Percentiles rank a stretch among this genome's conserved stretches.
These are phyloP conservation scores for Callaeas wilsoni DNA, from an alignment of 2,113 vertebrate genomes.

Conservation along the genomic window DNA sequence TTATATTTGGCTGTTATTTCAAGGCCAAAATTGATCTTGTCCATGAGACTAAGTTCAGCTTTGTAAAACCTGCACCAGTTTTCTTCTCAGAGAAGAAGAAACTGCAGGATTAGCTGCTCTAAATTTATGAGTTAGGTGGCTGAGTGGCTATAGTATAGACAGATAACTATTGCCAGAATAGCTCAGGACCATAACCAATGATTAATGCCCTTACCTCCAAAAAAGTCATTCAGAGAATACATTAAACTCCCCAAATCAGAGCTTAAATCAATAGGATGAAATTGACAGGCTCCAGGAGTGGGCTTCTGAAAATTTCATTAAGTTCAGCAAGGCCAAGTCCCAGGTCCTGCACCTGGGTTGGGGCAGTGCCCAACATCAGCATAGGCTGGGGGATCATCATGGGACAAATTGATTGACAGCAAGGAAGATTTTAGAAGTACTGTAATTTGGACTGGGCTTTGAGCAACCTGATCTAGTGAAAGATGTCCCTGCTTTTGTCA, in stretches of 20 bases:
- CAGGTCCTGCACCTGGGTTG: background rate
- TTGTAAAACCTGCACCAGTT: background rate
- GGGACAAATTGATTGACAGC: background rate
- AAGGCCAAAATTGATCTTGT: background rate
- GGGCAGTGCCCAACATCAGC: background rate
- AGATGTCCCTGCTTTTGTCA: background rate
- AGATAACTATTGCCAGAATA: background rate
- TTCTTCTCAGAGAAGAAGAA: background rate
- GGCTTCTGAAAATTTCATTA: background rate
- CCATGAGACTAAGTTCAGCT: background rate
- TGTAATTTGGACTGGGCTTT: background rate
- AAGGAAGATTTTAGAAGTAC: background rate
- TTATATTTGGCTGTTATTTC: conserved; percentile 15
- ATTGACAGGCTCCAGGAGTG: background rate
- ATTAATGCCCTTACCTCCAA: background rate
- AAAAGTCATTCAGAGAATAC: background rate
- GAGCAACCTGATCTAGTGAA: background rate
- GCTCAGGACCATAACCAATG: background rate
- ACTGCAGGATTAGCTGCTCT: background rate
- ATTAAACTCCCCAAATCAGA: background rate
- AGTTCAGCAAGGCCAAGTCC: background rate
- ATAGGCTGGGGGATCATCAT: background rate
- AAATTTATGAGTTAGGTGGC: background rate
- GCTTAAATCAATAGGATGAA: background rate
- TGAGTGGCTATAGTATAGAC: background rate